A percentile compares a stretch with the other conserved stretches of the same genome.
Evolutionary conservation across 1,140 invertebrate genomes (phyloP).

Genomic region (Nautilus pompilius): DNA sequence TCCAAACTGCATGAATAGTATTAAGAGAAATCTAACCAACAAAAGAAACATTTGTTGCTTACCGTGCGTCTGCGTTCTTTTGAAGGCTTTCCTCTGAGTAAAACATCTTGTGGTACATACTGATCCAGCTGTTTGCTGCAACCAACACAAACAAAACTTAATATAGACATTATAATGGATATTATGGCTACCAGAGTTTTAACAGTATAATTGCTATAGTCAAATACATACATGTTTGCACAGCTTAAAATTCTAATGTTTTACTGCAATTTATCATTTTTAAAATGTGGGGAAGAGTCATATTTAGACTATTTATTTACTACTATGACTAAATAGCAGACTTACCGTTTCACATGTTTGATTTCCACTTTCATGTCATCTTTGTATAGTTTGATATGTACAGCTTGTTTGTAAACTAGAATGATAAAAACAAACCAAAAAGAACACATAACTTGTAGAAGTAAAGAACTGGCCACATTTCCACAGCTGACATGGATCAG

Average conservation of each 20-base stretch:
- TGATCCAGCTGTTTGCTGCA: conserved; percentile 69
- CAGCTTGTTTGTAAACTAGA: conserved; percentile 66
- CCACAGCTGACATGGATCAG: conserved; percentile 5
- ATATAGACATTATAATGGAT: no score
- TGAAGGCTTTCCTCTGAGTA: conserved; percentile 64
- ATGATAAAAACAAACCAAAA: conserved; percentile 33
- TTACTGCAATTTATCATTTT: background rate
- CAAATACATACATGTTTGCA: background rate
- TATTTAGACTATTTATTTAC: background rate
- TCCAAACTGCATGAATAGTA: background rate
- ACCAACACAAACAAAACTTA: conserved; percentile 23
- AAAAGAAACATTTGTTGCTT: conserved; percentile 42
- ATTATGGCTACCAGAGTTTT: no score
- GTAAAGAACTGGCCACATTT: no score
- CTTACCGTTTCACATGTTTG: conserved; percentile 60
- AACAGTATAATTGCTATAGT: no score
- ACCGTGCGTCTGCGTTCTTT: conserved; percentile 19
- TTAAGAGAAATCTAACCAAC: conserved; percentile 60
- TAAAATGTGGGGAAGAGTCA: background rate
- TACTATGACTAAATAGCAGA: background rate
- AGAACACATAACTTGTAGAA: no score
- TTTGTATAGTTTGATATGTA: conserved; percentile 74
- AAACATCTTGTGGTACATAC: conserved; percentile 69
- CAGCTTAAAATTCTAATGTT: conserved; percentile 9
- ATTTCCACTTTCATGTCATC: conserved; percentile 88